Evolutionary conservation across 2,888 invertebrate genomes (phyloP).

Genomic region (Gisinianus flammeolus): DNA sequence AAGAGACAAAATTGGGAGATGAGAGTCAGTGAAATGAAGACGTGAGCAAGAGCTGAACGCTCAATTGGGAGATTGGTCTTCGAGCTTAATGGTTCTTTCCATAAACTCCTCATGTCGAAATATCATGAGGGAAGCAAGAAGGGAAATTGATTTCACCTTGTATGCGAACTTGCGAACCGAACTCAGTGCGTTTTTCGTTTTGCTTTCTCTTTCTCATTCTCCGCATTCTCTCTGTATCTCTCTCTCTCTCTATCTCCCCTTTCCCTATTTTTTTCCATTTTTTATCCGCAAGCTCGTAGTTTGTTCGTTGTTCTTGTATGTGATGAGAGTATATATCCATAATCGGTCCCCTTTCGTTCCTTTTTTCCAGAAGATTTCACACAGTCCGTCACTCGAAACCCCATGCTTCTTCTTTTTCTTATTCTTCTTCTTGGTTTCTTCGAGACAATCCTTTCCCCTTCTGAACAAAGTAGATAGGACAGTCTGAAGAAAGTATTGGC

Average conservation of each 20-base stretch:
- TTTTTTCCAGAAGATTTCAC: conserved; percentile 52
- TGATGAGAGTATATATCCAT: conserved; percentile 30
- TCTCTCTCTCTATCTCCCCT: not conserved
- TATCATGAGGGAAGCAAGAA: conserved; percentile 14
- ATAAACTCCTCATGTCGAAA: conserved; percentile 20
- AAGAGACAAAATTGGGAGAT: conserved; percentile 25
- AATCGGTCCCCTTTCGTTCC: conserved; percentile 49
- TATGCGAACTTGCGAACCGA: conserved; percentile 30
- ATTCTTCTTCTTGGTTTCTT: too few relatives aligned
- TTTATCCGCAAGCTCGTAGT: too few relatives aligned
- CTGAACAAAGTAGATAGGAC: too few relatives aligned
- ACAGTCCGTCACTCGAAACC: conserved; percentile 46
- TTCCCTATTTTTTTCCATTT: not conserved
- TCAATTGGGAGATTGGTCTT: conserved; percentile 14
- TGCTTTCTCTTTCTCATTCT: conserved; percentile 3
- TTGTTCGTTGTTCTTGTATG: not conserved
- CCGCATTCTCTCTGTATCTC: not conserved
- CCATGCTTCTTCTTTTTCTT: conserved; percentile 26
- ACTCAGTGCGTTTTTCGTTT: conserved; percentile 9
- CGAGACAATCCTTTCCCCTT: not conserved
- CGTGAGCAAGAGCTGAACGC: not conserved
- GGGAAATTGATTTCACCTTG: conserved; percentile 36
- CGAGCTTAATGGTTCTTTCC: conserved; percentile 23
- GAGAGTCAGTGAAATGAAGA: conserved; percentile 24
- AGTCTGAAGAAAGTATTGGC: conserved; percentile 15